Conservation (phyloP, 2,113 vertebrate genomes). For the Oncorhynchus masou region DNA sequence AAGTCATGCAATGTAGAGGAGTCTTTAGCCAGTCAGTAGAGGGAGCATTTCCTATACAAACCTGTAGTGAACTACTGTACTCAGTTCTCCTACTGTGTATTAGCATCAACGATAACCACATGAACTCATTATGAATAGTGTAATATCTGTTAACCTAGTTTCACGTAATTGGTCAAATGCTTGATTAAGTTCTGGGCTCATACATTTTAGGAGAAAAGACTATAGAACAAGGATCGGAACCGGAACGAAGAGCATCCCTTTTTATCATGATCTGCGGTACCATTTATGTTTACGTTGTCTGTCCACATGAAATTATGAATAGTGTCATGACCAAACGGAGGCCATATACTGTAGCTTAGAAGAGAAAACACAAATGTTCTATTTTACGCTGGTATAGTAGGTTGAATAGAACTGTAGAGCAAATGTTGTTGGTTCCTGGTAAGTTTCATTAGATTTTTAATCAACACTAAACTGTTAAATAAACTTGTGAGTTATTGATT, state of each 20-base stretch:
- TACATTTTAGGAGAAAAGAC: slow-evolving; percentile 7
- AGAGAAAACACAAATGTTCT: neutral
- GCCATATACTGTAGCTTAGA: no score
- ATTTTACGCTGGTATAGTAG: neutral
- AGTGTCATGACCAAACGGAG: neutral
- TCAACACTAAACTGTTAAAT: neutral
- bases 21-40: slow-evolving; percentile 36
- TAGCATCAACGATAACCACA: neutral
- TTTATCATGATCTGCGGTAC: no score
- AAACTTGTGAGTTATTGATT: neutral
- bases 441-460: neutral
- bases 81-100: neutral
- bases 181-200: neutral
- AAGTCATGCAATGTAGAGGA: neutral
- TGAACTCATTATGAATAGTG: neutral
- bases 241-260: no score
- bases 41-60: slow-evolving; percentile 41
- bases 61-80: neutral
- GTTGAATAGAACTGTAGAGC: neutral
- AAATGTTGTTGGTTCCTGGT: neutral
- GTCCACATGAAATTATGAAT: neutral
- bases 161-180: neutral
- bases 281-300: neutral
- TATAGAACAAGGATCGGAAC: no score
- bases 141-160: no score